These are phyloP conservation scores for Agrotis clavis DNA, from an alignment of 2,888 invertebrate species.

Conservation along the genomic window DNA sequence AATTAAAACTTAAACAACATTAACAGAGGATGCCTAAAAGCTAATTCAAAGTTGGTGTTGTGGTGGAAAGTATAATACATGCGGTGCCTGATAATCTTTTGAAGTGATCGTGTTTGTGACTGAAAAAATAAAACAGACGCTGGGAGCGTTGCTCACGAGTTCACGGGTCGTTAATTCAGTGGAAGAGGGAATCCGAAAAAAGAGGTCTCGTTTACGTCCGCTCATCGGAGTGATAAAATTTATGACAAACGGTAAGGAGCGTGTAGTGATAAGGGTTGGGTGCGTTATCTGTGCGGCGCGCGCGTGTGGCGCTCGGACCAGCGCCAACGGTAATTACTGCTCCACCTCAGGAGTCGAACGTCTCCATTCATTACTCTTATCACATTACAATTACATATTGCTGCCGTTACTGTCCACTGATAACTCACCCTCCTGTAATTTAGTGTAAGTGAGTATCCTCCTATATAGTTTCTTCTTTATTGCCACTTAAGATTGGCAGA, in stretches of 20 bases:
- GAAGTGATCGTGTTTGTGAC: constrained; percentile 87
- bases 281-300: constrained; percentile 80
- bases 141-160: constrained; percentile 83
- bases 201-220: constrained; percentile 83
- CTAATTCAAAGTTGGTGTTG: constrained; percentile 70
- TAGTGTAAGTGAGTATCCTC: constrained; percentile 47
- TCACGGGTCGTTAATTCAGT: constrained; percentile 88
- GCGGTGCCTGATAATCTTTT: constrained; percentile 71
- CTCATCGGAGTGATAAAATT: constrained; percentile 89
- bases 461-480: constrained; percentile 41
- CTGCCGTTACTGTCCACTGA: constrained; percentile 62
- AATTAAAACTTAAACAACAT: constrained; percentile 44
- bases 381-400: constrained; percentile 71
- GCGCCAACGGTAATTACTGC: constrained; percentile 72
- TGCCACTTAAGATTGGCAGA: constrained; percentile 29
- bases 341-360: constrained; percentile 63
- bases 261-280: constrained; percentile 87
- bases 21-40: constrained; percentile 21
- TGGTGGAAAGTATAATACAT: constrained; percentile 64
- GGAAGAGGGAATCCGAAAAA: constrained; percentile 81
- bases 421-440: constrained; percentile 63
- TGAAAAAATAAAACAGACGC: constrained; percentile 78
- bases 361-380: constrained; percentile 69
- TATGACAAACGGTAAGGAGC: constrained; percentile 90
- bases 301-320: constrained; percentile 71